These are phyloP conservation scores for Sebastes oblongus DNA, from an alignment of 2,797 vertebrate genomes.

Conservation along the genomic window DNA sequence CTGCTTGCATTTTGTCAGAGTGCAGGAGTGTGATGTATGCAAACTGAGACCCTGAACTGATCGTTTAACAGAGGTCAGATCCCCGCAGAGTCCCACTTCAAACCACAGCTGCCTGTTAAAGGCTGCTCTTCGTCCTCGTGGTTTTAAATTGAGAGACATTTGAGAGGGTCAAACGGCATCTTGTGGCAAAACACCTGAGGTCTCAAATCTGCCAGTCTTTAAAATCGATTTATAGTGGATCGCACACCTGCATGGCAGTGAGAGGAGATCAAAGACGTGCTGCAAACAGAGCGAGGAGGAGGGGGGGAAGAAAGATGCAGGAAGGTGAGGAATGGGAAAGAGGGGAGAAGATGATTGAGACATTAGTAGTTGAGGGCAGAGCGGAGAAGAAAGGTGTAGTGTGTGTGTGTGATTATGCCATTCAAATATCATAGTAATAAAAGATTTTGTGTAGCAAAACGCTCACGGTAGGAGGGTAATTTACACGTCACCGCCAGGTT, in stretches of 20 bases:
- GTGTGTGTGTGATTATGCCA: not conserved
- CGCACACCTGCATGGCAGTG: slow-evolving; percentile 31
- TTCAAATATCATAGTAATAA: slow-evolving; percentile 15
- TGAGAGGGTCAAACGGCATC: not conserved
- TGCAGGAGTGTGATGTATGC: not conserved
- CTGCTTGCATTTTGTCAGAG: slow-evolving; percentile 21
- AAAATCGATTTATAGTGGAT: slow-evolving; percentile 35
- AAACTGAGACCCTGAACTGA: slow-evolving; percentile 26
- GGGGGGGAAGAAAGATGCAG: not conserved
- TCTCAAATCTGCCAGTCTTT: slow-evolving; percentile 18
- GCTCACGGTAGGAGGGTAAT: slow-evolving; percentile 27
- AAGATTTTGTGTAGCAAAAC: slow-evolving; percentile 47
- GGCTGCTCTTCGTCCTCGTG: not conserved
- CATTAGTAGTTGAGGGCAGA: slow-evolving; percentile 23
- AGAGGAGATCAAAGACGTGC: slow-evolving; percentile 39
- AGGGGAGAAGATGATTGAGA: slow-evolving; percentile 15
- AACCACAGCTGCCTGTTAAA: slow-evolving; percentile 27
- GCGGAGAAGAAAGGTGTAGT: not conserved
- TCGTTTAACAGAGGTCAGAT: slow-evolving; percentile 34
- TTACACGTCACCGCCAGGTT: slow-evolving; percentile 3
- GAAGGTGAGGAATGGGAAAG: not conserved
- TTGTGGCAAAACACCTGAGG: slow-evolving; percentile 11
- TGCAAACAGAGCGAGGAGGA: not conserved
- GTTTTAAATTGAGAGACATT: slow-evolving; percentile 23
- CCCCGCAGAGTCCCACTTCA: slow-evolving; percentile 16